Percentiles rank a stretch among this genome's conserved stretches.
phyloP scores from a whole-genome alignment of 2,888 invertebrate genomes.

The Thysanoteuthis rhombus region DNA sequence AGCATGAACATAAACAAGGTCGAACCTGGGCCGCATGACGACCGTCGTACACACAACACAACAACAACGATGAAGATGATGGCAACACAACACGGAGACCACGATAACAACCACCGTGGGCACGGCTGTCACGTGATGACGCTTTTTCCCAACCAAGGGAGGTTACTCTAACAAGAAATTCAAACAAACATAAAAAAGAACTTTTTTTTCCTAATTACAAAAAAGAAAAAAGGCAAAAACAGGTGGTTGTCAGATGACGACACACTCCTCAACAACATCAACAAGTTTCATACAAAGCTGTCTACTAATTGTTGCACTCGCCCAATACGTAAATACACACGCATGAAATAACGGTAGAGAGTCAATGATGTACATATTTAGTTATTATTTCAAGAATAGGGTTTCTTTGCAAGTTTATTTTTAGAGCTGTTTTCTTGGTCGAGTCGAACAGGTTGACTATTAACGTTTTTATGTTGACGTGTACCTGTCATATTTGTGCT shows the following conservation, averaged over 20 bases:
- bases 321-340: too few species aligned
- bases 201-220: too few species aligned
- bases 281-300: neutral
- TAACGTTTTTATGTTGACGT: too few species aligned
- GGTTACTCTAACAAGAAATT: neutral
- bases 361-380: too few species aligned
- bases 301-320: neutral
- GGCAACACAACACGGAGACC: neutral
- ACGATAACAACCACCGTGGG: neutral
- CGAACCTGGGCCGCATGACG: neutral
- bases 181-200: too few species aligned
- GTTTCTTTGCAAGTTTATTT: too few species aligned
- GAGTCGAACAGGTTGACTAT: too few species aligned
- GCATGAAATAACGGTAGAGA: too few species aligned
- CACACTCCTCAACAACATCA: neutral
- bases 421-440: too few species aligned
- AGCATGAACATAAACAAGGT: neutral
- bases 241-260: slow-evolving; percentile 12
- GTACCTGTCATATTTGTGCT: too few species aligned
- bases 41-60: neutral
- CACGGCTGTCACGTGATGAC: neutral
- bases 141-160: neutral
- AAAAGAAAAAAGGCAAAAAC: neutral
- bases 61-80: neutral
- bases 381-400: too few species aligned